Conservation (phyloP, 2,797 vertebrate species). For the Argyrosomus regius region DNA sequence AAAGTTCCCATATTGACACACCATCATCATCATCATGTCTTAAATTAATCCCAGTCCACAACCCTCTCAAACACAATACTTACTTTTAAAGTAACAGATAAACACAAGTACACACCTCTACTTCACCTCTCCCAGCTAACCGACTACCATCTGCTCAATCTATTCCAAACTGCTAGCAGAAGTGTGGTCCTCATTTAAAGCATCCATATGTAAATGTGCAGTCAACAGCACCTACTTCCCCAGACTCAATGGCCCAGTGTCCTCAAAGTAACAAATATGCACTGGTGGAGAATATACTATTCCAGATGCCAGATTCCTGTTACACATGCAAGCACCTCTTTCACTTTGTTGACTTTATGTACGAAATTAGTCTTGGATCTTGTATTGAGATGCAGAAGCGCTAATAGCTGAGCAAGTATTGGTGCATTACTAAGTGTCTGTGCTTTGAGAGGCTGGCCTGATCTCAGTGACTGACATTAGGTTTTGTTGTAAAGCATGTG, state of each 20-base stretch:
- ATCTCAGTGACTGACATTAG: constrained; percentile 6
- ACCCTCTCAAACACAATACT: background rate
- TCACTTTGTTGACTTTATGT: background rate
- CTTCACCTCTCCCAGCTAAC: constrained; percentile 1
- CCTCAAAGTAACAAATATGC: constrained; percentile 12
- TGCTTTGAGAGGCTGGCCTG: background rate
- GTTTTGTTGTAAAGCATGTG: constrained; percentile 8
- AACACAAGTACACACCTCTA: background rate
- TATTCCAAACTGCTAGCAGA: constrained; percentile 14
- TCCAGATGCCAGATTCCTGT: constrained; percentile 6
- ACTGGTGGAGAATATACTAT: constrained; percentile 1
- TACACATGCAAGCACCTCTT: background rate
- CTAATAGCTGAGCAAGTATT: background rate
- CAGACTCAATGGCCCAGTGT: constrained; percentile 9
- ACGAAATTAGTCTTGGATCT: background rate
- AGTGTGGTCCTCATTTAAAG: constrained; percentile 32
- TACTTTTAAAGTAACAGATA: background rate
- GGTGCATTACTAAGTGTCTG: background rate
- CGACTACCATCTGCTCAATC: constrained; percentile 21
- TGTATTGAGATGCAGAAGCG: background rate
- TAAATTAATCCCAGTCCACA: too few species aligned
- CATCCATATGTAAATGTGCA: constrained; percentile 33
- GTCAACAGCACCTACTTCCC: constrained; percentile 31
- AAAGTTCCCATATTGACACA: background rate
- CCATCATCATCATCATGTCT: too few species aligned